These are phyloP conservation scores for Tyria jacobaeae DNA, from an alignment of 2,888 invertebrate species.

Conservation along the genomic window DNA sequence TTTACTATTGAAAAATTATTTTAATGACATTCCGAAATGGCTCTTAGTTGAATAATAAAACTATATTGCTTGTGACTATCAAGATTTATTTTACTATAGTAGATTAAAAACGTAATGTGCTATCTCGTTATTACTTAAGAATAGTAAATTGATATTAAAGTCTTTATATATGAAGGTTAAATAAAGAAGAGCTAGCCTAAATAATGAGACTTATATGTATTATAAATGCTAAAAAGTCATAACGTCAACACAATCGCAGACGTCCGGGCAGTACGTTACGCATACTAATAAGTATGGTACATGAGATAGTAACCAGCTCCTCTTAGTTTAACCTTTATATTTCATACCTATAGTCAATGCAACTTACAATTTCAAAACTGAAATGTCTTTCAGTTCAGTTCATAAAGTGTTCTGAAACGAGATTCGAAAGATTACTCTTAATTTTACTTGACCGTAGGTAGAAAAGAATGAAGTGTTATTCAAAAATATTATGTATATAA, in stretches of 20 bases:
- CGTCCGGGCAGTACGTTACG: not conserved
- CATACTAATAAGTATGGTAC: not conserved
- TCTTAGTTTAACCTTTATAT: conserved; percentile 1
- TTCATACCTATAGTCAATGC: conserved; percentile 10
- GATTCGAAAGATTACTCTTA: too few relatives aligned
- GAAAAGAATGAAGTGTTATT: not conserved
- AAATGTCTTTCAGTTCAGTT: not conserved
- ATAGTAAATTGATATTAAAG: conserved; percentile 9
- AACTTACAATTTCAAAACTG: not conserved
- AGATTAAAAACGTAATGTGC: not conserved
- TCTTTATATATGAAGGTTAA: not conserved
- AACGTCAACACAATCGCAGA: not conserved
- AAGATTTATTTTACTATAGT: not conserved
- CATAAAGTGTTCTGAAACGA: too few relatives aligned
- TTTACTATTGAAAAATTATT: conserved; percentile 10
- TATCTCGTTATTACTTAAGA: conserved; percentile 1
- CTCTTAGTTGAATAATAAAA: not conserved
- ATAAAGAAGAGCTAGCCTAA: not conserved
- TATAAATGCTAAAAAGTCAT: too few relatives aligned
- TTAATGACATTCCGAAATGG: conserved; percentile 7
- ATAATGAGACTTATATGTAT: not conserved
- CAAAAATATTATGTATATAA: not conserved
- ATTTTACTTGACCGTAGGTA: conserved; percentile 4
- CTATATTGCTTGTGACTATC: conserved; percentile 17
- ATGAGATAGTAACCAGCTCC: not conserved